These are phyloP conservation scores for Ectemnius lituratus DNA, from an alignment of 2,888 invertebrate genomes.

Conservation along the genomic window DNA sequence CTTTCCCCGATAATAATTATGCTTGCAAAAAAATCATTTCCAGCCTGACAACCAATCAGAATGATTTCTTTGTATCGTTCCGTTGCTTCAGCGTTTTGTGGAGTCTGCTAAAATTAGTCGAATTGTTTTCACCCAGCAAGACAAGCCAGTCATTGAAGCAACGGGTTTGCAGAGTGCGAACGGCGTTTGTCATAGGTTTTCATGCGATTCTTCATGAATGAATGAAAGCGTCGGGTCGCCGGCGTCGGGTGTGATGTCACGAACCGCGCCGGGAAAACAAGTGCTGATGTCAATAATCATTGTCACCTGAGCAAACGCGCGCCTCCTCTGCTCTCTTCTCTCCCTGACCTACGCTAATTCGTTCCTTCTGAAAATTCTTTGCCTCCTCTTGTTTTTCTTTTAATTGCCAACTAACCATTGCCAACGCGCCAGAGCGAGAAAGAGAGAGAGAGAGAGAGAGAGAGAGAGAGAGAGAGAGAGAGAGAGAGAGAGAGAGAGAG, in stretches of 20 bases:
- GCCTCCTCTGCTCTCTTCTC: constrained; percentile 12
- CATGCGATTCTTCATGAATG: constrained; percentile 19
- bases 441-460: background rate
- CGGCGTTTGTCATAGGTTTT: too few relatives aligned
- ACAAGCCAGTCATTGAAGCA: too few relatives aligned
- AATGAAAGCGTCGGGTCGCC: constrained; percentile 12
- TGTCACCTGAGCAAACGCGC: constrained; percentile 56
- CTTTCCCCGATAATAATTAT: too few relatives aligned
- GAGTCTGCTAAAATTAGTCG: too few relatives aligned
- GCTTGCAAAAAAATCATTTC: too few relatives aligned
- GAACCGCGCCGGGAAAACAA: constrained; percentile 35
- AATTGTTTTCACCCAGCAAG: too few relatives aligned
- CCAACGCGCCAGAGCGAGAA: too few relatives aligned
- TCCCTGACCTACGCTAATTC: constrained; percentile 57
- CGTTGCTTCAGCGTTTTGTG: too few relatives aligned
- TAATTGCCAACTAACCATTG: too few relatives aligned
- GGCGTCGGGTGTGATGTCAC: background rate
- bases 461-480: background rate
- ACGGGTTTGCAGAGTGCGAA: too few relatives aligned
- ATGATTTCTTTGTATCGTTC: too few relatives aligned
- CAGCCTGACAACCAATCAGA: too few relatives aligned
- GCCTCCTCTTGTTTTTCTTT: constrained; percentile 17
- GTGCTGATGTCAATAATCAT: constrained; percentile 45
- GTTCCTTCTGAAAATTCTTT: constrained; percentile 23
- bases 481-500: background rate